Percentiles rank a stretch among this genome's conserved stretches.
Evolutionary conservation across 1,140 invertebrate species (phyloP).

Genomic region (Plutomurus gul): DNA sequence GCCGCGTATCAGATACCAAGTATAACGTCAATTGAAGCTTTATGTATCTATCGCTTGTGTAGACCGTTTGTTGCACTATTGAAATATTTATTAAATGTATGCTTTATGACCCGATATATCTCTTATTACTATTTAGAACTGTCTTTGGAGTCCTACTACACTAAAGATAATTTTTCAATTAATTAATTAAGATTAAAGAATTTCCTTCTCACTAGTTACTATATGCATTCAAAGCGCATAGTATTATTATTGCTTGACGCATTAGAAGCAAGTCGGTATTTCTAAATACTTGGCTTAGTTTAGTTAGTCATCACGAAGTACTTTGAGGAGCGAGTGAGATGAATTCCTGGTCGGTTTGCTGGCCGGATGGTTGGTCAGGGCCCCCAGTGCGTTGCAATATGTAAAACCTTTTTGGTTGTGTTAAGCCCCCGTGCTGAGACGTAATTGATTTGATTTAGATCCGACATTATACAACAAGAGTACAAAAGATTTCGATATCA

Average conservation of each 20-base stretch:
- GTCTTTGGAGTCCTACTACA: no score
- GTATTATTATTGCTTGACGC: no score
- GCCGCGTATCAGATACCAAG: no score
- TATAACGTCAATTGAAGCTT: no score
- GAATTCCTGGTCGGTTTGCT: constrained; percentile 8
- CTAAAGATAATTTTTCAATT: no score
- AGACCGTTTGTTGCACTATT: background rate
- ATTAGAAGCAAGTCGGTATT: no score
- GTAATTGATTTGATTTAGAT: constrained; percentile 56
- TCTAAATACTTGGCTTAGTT: no score
- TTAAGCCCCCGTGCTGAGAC: constrained; percentile 50
- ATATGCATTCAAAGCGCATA: no score
- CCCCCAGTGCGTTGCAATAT: constrained; percentile 40
- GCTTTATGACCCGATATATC: no score
- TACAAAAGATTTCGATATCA: constrained; percentile 53
- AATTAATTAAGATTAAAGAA: no score
- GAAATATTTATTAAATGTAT: background rate
- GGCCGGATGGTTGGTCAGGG: constrained; percentile 25
- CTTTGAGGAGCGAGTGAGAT: background rate
- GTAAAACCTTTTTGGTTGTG: constrained; percentile 51
- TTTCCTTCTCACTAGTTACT: no score
- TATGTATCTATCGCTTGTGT: background rate
- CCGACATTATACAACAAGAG: constrained; percentile 52
- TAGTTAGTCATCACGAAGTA: constrained; percentile 15
- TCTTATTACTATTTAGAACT: no score